A percentile compares a stretch with the other conserved stretches of the same genome.
These are phyloP conservation scores for Delia radicum DNA, from an alignment of 1,140 invertebrate genomes.

Conservation along the genomic window DNA sequence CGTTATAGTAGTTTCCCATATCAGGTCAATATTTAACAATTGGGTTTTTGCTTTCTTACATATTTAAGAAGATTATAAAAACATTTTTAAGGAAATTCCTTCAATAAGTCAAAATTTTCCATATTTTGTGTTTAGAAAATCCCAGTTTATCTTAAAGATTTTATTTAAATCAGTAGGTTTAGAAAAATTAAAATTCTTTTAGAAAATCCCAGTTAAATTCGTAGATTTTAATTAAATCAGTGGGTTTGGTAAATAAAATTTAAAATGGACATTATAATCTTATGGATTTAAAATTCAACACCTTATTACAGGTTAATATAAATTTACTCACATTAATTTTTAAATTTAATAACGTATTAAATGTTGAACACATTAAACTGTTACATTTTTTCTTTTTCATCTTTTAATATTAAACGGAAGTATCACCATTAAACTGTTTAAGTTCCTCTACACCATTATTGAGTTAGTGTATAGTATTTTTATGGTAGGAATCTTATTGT, in stretches of 20 bases:
- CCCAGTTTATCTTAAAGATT: background rate
- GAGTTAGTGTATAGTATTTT: no score
- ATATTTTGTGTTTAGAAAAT: background rate
- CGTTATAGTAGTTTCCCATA: background rate
- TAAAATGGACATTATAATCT: no score
- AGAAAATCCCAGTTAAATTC: background rate
- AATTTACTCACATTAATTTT: background rate
- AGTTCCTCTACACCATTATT: no score
- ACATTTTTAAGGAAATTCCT: background rate
- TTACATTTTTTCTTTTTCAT: background rate
- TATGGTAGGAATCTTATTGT: no score
- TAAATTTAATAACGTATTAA: background rate
- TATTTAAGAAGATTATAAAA: background rate
- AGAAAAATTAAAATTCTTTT: background rate
- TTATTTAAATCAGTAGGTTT: background rate
- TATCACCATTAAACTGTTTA: background rate
- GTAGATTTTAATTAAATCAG: no score
- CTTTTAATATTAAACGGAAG: slow-evolving; percentile 18
- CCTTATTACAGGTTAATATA: no score
- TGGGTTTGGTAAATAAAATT: no score
- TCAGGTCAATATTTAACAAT: background rate
- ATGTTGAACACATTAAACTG: background rate
- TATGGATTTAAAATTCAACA: no score
- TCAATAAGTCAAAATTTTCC: background rate
- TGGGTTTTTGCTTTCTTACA: background rate